Conservation (phyloP, 2,888 invertebrate species). For the Malthinus seriepunctatus region DNA sequence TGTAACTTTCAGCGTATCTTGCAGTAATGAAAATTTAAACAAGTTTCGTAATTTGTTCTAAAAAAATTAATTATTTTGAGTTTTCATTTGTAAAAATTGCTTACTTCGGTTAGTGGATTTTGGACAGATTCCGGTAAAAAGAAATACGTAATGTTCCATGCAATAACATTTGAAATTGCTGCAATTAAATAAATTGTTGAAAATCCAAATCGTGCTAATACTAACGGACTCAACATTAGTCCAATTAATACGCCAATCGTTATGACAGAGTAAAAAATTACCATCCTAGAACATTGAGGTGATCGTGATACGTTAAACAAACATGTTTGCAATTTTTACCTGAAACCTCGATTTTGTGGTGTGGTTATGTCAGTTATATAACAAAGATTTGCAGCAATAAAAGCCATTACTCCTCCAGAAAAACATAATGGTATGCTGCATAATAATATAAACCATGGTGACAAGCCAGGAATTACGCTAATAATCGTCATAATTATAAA, state of each 20-base stretch:
- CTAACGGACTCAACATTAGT: constrained; percentile 61
- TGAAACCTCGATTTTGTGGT: constrained; percentile 63
- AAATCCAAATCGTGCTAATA: constrained; percentile 61
- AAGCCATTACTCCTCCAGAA: constrained; percentile 64
- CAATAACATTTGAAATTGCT: constrained; percentile 52
- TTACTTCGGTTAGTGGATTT: neutral
- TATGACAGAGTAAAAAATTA: constrained; percentile 62
- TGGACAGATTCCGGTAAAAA: constrained; percentile 59
- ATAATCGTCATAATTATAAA: neutral
- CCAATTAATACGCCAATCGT: constrained; percentile 67
- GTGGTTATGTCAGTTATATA: constrained; percentile 68
- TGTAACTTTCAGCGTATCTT: constrained; percentile 51
- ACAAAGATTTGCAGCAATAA: constrained; percentile 59
- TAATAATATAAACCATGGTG: constrained; percentile 56
- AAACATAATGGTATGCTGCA: constrained; percentile 62
- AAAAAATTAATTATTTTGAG: neutral
- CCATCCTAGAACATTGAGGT: constrained; percentile 57
- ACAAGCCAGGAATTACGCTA: constrained; percentile 32
- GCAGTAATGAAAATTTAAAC: neutral
- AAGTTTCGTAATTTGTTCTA: neutral
- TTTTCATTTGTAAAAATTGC: neutral
- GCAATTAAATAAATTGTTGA: constrained; percentile 58
- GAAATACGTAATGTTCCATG: constrained; percentile 56
- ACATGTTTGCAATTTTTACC: constrained; percentile 51
- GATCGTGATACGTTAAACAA: too few species aligned